Evolutionary conservation across 2,113 vertebrate genomes (phyloP).

Genomic region (Glaucidium brasilianum): DNA sequence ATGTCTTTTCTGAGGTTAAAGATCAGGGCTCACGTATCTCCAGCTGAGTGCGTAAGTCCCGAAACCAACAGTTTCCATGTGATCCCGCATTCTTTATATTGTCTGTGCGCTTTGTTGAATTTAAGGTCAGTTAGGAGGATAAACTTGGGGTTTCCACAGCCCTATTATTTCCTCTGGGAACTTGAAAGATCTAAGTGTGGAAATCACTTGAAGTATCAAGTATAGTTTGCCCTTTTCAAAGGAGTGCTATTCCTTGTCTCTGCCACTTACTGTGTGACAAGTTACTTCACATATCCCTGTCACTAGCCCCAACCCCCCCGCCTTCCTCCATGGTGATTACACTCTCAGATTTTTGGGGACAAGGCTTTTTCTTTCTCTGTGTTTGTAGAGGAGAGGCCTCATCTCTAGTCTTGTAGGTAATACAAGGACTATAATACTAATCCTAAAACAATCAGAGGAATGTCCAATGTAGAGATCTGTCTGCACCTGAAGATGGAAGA

Average conservation of each 20-base stretch:
- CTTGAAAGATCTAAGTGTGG: conserved; percentile 57
- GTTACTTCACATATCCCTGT: conserved; percentile 15
- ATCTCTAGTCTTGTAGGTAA: conserved; percentile 1
- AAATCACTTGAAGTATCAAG: conserved; percentile 49
- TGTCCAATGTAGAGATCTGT: not conserved
- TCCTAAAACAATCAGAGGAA: conserved; percentile 44
- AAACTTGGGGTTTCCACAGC: conserved; percentile 51
- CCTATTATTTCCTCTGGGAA: conserved; percentile 61
- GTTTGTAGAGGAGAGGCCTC: conserved; percentile 33
- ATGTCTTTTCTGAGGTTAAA: conserved; percentile 45
- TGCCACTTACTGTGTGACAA: conserved; percentile 37
- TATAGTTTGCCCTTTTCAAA: conserved; percentile 46
- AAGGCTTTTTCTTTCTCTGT: conserved; percentile 37
- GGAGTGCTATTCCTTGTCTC: not conserved
- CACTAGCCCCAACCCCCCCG: not conserved
- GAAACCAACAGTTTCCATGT: conserved; percentile 57
- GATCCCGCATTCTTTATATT: conserved; percentile 55
- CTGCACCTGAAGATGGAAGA: conserved; percentile 10
- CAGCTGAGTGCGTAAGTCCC: conserved; percentile 46
- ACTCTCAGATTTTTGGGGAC: not conserved
- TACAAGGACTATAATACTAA: conserved; percentile 56
- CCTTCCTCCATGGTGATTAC: not conserved
- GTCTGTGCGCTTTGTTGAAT: conserved; percentile 34
- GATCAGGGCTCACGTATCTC: conserved; percentile 53
- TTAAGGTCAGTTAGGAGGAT: conserved; percentile 62